A percentile compares a stretch with the other conserved stretches of the same genome.
These are phyloP conservation scores for Brachionus sp. DNA, from an alignment of 1,140 invertebrate species.

Conservation along the genomic window DNA sequence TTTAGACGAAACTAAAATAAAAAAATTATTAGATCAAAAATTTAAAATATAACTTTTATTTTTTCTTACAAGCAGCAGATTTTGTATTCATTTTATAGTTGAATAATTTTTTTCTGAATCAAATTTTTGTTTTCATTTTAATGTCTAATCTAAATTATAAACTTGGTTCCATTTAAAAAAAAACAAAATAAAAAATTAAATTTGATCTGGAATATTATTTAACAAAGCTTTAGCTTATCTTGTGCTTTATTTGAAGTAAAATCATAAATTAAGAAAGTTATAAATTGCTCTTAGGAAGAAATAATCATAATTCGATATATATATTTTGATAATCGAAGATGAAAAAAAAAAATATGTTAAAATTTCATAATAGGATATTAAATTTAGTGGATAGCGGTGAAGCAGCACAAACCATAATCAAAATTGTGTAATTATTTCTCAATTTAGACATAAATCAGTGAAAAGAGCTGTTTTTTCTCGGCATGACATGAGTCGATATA, in stretches of 20 bases:
- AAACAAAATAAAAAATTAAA: background rate
- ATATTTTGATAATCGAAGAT: background rate
- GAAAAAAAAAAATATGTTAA: background rate
- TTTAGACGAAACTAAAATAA: slow-evolving; percentile 82
- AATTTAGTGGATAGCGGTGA: background rate
- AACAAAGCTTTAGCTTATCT: no score
- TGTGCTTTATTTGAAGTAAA: background rate
- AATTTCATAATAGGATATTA: background rate
- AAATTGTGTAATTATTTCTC: background rate
- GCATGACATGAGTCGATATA: background rate
- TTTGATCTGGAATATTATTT: no score
- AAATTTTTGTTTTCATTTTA: background rate
- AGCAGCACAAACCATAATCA: background rate
- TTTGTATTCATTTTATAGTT: slow-evolving; percentile 17
- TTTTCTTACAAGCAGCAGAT: slow-evolving; percentile 14
- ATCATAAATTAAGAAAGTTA: slow-evolving; percentile 6
- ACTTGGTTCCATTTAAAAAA: background rate
- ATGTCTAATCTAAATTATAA: background rate
- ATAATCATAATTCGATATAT: slow-evolving; percentile 17
- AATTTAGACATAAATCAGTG: background rate
- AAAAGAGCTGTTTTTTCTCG: background rate
- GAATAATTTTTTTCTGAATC: background rate
- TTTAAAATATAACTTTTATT: background rate
- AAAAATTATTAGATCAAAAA: background rate
- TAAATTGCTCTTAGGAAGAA: slow-evolving; percentile 16